Conservation (phyloP, 2,888 invertebrate genomes). For the Campoplex capitator region DNA sequence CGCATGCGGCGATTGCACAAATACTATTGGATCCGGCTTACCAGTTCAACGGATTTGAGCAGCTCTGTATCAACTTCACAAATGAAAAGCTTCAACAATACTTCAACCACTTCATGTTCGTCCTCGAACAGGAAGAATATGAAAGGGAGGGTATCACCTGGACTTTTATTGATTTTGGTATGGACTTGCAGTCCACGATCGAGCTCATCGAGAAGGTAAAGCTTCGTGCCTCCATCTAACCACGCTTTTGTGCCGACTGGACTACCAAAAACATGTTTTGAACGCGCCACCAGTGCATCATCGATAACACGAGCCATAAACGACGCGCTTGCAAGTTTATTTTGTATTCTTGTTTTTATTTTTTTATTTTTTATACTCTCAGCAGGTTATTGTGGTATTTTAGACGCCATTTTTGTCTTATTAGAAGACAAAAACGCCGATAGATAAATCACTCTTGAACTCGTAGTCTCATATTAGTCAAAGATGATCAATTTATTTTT, state of each 20-base stretch:
- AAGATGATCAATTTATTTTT: background rate
- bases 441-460: background rate
- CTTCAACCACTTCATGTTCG: conserved; percentile 98
- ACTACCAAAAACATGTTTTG: background rate
- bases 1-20: conserved; percentile 63
- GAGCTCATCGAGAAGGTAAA: conserved; percentile 95
- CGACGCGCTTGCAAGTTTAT: conserved; percentile 72
- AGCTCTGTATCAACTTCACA: conserved; percentile 98
- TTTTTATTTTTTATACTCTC: conserved; percentile 30
- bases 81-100: conserved; percentile 98
- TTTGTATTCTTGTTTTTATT: conserved; percentile 48
- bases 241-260: conserved; percentile 39
- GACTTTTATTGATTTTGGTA: conserved; percentile 98
- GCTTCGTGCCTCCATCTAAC: conserved; percentile 64
- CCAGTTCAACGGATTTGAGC: conserved; percentile 97
- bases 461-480: background rate
- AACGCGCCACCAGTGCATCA: conserved; percentile 23
- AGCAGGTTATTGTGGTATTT: conserved; percentile 29
- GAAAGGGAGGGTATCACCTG: conserved; percentile 95
- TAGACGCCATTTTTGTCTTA: conserved; percentile 8
- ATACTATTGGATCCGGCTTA: conserved; percentile 39
- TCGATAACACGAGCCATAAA: conserved; percentile 43
- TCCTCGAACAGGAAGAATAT: conserved; percentile 98
- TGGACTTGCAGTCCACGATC: conserved; percentile 96
- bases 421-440: background rate